Evolutionary conservation across 2,113 vertebrate genomes (phyloP).

Genomic region (Kryptolebias marmoratus): DNA sequence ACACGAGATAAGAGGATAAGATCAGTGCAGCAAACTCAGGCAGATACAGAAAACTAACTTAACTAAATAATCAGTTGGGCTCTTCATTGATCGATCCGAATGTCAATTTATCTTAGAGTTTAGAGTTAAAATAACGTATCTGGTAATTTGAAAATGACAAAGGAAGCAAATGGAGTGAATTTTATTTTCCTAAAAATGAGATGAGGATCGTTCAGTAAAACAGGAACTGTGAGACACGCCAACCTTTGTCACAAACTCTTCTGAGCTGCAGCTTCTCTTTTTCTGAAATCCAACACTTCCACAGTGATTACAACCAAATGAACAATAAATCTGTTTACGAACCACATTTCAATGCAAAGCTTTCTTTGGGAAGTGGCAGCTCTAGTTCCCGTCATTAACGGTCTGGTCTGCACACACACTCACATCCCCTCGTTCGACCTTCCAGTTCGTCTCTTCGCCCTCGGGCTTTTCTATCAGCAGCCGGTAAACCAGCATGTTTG

Average conservation of each 20-base stretch:
- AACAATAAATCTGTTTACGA: neutral
- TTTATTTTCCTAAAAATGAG: neutral
- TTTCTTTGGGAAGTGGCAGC: neutral
- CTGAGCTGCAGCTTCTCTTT: constrained; percentile 23
- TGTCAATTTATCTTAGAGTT: no score
- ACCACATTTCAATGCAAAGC: neutral
- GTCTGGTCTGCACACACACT: neutral
- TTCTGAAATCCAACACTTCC: neutral
- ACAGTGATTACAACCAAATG: neutral
- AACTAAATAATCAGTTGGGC: no score
- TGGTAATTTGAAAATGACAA: neutral
- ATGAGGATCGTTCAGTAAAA: constrained; percentile 9
- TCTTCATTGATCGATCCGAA: no score
- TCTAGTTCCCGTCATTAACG: neutral
- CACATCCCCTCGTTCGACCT: constrained; percentile 16
- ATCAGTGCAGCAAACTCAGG: neutral
- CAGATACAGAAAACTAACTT: constrained; percentile 8
- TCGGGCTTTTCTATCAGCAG: constrained; percentile 26
- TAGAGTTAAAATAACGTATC: neutral
- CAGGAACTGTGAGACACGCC: constrained; percentile 43
- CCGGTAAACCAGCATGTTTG: constrained; percentile 36
- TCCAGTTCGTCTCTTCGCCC: constrained; percentile 18
- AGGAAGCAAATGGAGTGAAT: neutral
- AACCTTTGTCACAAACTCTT: constrained; percentile 22
- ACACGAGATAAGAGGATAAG: neutral